A percentile compares a stretch with the other conserved stretches of the same genome.
These are phyloP conservation scores for Drosophila jambulina DNA, from an alignment of 1,140 invertebrate species.

Conservation along the genomic window DNA sequence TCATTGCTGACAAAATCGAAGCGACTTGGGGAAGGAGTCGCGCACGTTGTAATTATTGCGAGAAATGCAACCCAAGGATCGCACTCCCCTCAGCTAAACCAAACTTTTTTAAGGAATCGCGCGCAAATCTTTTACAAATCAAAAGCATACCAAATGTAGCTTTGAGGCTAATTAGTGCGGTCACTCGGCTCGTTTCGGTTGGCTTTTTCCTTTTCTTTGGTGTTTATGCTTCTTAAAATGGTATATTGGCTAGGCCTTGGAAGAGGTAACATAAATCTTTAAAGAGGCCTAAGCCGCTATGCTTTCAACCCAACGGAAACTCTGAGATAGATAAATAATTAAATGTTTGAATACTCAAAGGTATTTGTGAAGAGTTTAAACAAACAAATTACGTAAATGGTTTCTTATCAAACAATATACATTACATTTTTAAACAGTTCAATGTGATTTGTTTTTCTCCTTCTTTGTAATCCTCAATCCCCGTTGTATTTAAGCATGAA, in stretches of 20 bases:
- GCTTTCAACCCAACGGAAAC: too few relatives aligned
- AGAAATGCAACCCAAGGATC: conserved; percentile 38
- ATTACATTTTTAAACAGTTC: neutral
- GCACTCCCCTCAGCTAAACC: neutral
- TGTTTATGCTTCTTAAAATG: neutral
- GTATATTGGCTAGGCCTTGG: neutral
- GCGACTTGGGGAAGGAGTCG: neutral
- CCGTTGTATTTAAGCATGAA: neutral
- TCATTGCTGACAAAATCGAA: conserved; percentile 39
- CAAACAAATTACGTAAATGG: neutral
- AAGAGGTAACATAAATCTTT: neutral
- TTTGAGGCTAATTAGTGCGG: conserved; percentile 82
- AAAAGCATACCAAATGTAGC: conserved; percentile 80
- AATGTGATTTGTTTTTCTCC: neutral
- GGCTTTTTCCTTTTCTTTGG: conserved; percentile 5
- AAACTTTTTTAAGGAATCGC: conserved; percentile 41
- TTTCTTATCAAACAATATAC: neutral
- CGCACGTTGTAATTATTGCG: conserved; percentile 59
- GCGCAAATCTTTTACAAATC: conserved; percentile 80
- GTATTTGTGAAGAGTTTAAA: neutral
- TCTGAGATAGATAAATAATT: too few relatives aligned
- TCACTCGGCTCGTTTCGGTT: conserved; percentile 60
- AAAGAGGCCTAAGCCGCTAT: too few relatives aligned
- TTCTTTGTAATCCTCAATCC: too few relatives aligned
- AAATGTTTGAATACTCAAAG: neutral